Conservation (phyloP, 2,888 invertebrate genomes). For the Copidosoma aretas region DNA sequence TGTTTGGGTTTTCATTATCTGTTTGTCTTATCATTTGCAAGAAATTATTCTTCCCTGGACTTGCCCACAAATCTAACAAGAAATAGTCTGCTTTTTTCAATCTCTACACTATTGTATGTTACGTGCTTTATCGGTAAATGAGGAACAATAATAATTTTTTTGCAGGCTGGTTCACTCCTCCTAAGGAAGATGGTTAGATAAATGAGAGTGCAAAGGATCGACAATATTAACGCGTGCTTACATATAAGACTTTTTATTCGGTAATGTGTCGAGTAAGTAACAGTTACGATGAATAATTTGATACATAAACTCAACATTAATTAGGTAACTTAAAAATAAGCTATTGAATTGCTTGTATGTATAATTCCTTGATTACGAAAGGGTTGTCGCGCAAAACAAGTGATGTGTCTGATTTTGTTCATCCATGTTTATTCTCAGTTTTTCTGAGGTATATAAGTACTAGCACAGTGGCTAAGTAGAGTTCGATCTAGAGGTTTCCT, state of each 20-base stretch:
- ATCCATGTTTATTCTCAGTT: constrained; percentile 14
- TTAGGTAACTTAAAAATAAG: constrained; percentile 57
- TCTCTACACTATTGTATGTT: constrained; percentile 5
- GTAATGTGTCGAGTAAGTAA: constrained; percentile 60
- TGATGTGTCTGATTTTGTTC: constrained; percentile 50
- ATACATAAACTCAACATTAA: constrained; percentile 55
- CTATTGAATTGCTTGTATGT: constrained; percentile 59
- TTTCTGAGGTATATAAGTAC: constrained; percentile 12
- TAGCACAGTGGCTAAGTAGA: constrained; percentile 11
- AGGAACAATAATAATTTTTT: constrained; percentile 44
- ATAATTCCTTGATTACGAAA: constrained; percentile 57
- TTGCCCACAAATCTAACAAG: too few species aligned
- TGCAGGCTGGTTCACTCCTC: constrained; percentile 89
- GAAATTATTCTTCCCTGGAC: too few species aligned
- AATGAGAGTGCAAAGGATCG: constrained; percentile 43
- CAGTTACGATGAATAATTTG: constrained; percentile 51
- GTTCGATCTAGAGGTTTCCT: constrained; percentile 29
- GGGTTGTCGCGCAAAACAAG: constrained; percentile 52
- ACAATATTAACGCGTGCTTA: constrained; percentile 56
- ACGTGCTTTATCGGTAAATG: too few species aligned
- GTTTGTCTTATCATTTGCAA: not conserved
- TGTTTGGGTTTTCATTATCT: too few species aligned
- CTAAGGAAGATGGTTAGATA: constrained; percentile 87
- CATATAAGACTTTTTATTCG: constrained; percentile 61
- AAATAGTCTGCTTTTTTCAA: not conserved